phyloP scores from a whole-genome alignment of 2,888 invertebrate species.

The Epirrhoe tristata region DNA sequence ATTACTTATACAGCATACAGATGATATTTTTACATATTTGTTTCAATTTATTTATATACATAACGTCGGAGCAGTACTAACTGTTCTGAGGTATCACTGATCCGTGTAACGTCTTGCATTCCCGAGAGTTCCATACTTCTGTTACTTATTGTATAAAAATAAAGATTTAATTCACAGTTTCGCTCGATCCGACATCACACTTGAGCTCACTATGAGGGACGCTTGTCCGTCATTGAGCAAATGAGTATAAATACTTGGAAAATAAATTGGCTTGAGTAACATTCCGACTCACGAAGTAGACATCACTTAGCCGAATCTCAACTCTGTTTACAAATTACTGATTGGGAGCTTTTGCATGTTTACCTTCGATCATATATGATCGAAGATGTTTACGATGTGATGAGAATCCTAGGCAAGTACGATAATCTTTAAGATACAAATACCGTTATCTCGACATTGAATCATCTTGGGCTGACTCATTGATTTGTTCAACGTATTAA shows the following conservation, averaged over 20 bases:
- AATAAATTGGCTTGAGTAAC: conserved; percentile 22
- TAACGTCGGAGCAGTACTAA: conserved; percentile 67
- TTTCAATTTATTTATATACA: conserved; percentile 82
- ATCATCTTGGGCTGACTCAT: not conserved
- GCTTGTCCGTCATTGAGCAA: conserved; percentile 47
- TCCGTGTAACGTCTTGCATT: conserved; percentile 49
- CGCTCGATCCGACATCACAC: conserved; percentile 54
- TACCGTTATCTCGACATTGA: not conserved
- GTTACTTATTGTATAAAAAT: conserved; percentile 70
- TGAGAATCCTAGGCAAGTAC: conserved; percentile 16
- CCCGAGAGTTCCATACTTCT: conserved; percentile 48
- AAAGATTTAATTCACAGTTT: conserved; percentile 58
- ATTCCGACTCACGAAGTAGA: not conserved
- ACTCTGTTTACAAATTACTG: conserved; percentile 1
- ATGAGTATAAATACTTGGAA: conserved; percentile 34
- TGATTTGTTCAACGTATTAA: not conserved
- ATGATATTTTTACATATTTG: conserved; percentile 78
- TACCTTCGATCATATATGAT: too few relatives aligned
- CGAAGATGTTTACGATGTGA: conserved; percentile 15
- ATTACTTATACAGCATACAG: conserved; percentile 56
- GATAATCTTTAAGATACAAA: not conserved
- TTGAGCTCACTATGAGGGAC: conserved; percentile 51
- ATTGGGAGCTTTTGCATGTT: conserved; percentile 20
- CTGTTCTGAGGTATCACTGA: conserved; percentile 60
- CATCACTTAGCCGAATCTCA: not conserved